Conservation (phyloP, 1,140 invertebrate genomes). For the Coelopa frigida region DNA sequence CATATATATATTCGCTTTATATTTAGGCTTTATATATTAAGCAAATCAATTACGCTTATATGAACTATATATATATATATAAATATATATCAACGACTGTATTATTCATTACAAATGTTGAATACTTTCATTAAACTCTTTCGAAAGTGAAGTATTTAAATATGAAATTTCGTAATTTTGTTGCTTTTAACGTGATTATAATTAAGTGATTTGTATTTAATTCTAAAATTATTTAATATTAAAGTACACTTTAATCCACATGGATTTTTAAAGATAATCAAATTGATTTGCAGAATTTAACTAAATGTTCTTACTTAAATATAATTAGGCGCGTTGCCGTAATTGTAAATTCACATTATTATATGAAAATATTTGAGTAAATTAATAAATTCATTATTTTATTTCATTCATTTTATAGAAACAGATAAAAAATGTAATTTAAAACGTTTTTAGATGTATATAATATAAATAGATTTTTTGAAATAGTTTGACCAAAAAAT, state of each 20-base stretch:
- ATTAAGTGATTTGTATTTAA: not conserved
- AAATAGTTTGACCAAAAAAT: slow-evolving; percentile 1
- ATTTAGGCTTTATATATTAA: not conserved
- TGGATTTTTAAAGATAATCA: slow-evolving; percentile 3
- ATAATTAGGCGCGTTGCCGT: too few species aligned
- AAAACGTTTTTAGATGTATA: not conserved
- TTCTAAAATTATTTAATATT: not conserved
- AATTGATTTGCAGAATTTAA: not conserved
- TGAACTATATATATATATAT: too few species aligned
- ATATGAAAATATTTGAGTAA: not conserved
- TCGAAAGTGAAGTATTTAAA: too few species aligned
- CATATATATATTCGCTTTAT: too few species aligned
- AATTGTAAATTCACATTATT: too few species aligned
- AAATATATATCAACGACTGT: too few species aligned
- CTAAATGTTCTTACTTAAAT: not conserved
- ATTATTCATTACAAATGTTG: too few species aligned
- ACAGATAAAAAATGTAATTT: not conserved
- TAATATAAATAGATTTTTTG: not conserved
- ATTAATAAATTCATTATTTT: not conserved
- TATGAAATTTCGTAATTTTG: too few species aligned
- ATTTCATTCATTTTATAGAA: slow-evolving; percentile 2
- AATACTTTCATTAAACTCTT: too few species aligned
- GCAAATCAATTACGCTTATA: slow-evolving; percentile 3
- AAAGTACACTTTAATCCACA: not conserved
- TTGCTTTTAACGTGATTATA: slow-evolving; percentile 1